These are phyloP conservation scores for Drosophila pseudotakahashii DNA, from an alignment of 2,888 invertebrate genomes.

Conservation along the genomic window DNA sequence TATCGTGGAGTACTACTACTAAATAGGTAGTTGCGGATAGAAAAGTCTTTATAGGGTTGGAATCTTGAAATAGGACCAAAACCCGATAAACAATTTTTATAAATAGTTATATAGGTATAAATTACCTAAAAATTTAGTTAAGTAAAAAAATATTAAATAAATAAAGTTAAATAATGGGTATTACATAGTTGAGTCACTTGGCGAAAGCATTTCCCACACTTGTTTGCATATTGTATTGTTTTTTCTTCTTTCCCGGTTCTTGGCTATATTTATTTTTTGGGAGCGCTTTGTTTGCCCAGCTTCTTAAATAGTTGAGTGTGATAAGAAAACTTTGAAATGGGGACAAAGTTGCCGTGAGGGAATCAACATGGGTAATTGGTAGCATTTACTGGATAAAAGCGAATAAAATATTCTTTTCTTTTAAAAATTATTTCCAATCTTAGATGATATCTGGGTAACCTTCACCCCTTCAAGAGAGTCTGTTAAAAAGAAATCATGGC, in stretches of 20 bases:
- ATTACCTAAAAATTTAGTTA: no score
- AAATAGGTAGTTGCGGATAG: not conserved
- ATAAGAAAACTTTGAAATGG: constrained; percentile 29
- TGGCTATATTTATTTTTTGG: constrained; percentile 12
- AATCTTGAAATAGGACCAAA: no score
- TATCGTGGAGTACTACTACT: no score
- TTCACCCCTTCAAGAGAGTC: no score
- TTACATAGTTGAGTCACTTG: not conserved
- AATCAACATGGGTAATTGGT: constrained; percentile 25
- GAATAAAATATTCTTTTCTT: no score
- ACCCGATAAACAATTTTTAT: no score
- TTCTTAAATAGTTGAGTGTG: constrained; percentile 34
- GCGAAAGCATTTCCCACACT: not conserved
- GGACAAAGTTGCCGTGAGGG: not conserved
- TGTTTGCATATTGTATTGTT: not conserved
- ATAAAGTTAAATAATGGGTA: not conserved
- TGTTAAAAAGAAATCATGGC: no score
- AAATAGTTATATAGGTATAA: no score
- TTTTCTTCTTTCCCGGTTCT: constrained; percentile 6
- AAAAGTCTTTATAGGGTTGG: not conserved
- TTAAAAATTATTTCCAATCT: no score
- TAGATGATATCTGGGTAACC: no score
- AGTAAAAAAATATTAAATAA: no score
- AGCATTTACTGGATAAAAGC: constrained; percentile 6
- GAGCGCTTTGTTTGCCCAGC: constrained; percentile 23